Percentiles rank a stretch among this genome's conserved stretches.
These are phyloP conservation scores for Halichoerus grypus DNA, from an alignment of 2,113 vertebrate species.

Conservation along the genomic window DNA sequence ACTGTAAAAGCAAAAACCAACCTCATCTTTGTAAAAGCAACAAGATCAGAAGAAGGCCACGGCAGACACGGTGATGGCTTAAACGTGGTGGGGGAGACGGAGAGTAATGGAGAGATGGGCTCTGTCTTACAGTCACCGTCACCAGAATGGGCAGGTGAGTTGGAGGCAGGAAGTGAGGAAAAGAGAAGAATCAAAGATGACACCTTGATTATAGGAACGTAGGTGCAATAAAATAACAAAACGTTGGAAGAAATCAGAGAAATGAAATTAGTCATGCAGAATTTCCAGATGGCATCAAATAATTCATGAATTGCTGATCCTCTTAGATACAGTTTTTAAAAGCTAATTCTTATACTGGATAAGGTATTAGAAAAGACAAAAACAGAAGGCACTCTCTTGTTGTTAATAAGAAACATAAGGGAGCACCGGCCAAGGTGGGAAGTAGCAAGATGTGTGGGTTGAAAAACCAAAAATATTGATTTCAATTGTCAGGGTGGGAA, in stretches of 20 bases:
- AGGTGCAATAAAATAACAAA: neutral
- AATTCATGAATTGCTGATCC: neutral
- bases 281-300: neutral
- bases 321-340: neutral
- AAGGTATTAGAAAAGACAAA: neutral
- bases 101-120: neutral
- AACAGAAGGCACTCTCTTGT: neutral
- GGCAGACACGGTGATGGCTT: neutral
- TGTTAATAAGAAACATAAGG: neutral
- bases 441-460: neutral
- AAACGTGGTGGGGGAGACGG: neutral
- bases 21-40: neutral
- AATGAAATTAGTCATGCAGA: neutral
- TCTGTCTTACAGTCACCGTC: neutral
- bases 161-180: neutral
- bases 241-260: neutral
- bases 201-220: neutral
- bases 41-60: accelerated
- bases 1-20: neutral
- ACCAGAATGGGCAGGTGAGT: neutral
- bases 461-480: neutral
- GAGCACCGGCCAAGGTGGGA: neutral
- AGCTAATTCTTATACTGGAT: neutral
- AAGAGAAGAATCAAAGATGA: neutral
- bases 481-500: neutral